Base-by-base conservation (phyloP, 2,113 vertebrate species). In the Australoheros scitulus region DNA sequence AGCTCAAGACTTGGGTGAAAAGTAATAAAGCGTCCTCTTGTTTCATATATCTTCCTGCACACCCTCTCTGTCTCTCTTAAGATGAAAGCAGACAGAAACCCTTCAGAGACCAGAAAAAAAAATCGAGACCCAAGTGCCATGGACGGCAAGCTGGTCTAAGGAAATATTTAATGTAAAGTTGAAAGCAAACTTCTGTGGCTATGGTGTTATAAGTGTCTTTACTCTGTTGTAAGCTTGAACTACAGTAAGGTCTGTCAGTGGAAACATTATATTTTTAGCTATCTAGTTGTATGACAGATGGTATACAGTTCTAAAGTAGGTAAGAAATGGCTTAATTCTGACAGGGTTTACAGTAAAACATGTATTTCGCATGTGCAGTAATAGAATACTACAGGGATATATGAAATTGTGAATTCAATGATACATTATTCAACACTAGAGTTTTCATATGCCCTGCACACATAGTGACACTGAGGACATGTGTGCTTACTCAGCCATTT, bases 1-100 rank as follows among this genome's bases (percentile, higher is more conserved):
- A 72, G 84, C 79, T 77, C 7, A 41, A 50, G 76, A 81, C 57
- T 77, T 74, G 60, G 11, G 60, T 58, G 60, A 77, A 89, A 88
- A 85, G 61, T 84, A 88, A 87, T 89, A 87, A 74, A 80, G 11
- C 64, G 20, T 22, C 15, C 22, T 79, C 76, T 56, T 64, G 57
- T 59, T 58, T 61, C 81, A 18, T 38, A 10, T 43, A 60, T 79
- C 78, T 43, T 38, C 38, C 55, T 68, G 56, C 59, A 18, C 56
- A 32, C 72, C 55, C 56, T 8, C 57, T 60, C 61, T 34, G 24
- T 8, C 77, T 75, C 26, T 59, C 18, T 72, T 38, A 72, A 91
- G 88, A 94, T 92, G 78, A 93, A 92, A 92, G 90, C 18, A 38
- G 63, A 78, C 61, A 80, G 76, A 88, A 88, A 88, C 24, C 52